Evolutionary conservation across 2,888 invertebrate genomes (phyloP).

Genomic region (Seira ritae): DNA sequence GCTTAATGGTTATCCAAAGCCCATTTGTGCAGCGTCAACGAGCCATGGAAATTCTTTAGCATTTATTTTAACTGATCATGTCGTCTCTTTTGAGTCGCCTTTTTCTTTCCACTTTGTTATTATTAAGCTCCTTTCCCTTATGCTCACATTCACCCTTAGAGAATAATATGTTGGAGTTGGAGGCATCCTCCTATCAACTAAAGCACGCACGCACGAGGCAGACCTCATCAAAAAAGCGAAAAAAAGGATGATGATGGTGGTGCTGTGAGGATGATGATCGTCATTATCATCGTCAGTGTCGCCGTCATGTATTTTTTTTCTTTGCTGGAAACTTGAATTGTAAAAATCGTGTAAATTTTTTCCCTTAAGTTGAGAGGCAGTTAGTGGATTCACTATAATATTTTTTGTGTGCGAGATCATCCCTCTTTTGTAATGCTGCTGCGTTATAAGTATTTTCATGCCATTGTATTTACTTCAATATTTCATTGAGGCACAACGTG

Average conservation of each 20-base stretch:
- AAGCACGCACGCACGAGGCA: conserved; percentile 56
- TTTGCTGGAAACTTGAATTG: neutral
- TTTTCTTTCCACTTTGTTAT: conserved; percentile 29
- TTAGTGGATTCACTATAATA: too few species aligned
- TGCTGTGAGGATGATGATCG: conserved; percentile 48
- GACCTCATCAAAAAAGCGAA: conserved; percentile 51
- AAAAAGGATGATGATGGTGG: conserved; percentile 42
- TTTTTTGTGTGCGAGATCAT: too few species aligned
- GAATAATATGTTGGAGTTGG: conserved; percentile 53
- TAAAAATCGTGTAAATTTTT: conserved; percentile 41
- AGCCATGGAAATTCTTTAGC: conserved; percentile 64
- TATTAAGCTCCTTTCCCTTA: conserved; percentile 18
- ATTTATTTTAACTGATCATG: conserved; percentile 62
- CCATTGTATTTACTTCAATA: too few species aligned
- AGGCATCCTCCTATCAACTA: conserved; percentile 32
- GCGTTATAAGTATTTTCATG: too few species aligned
- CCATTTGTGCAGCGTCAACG: conserved; percentile 65
- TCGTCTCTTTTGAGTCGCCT: conserved; percentile 38
- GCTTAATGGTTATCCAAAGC: conserved; percentile 65
- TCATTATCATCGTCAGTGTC: conserved; percentile 39
- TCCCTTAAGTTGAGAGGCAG: conserved; percentile 14
- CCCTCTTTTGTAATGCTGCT: too few species aligned
- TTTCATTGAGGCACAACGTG: too few species aligned
- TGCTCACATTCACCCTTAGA: conserved; percentile 47
- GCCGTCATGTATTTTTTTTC: conserved; percentile 19